phyloP scores from a whole-genome alignment of 2,113 vertebrate species.

The Paraplagusia blochii region DNA sequence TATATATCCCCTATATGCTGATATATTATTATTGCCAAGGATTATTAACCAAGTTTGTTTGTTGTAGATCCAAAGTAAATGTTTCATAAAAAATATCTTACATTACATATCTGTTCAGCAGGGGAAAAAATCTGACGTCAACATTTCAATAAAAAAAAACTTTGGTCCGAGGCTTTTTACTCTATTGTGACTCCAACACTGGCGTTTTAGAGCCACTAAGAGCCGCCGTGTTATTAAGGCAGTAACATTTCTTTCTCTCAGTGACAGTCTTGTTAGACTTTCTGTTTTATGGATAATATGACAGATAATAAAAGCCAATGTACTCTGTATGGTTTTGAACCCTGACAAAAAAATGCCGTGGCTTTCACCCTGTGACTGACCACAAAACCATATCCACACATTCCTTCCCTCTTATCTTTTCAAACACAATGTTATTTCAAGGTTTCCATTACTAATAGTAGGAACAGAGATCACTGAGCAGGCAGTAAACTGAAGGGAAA shows the following conservation, averaged over 20 bases:
- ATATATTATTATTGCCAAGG: too few relatives aligned
- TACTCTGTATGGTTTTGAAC: slow-evolving; percentile 13
- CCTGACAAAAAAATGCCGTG: slow-evolving; percentile 6
- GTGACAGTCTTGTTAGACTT: slow-evolving; percentile 53
- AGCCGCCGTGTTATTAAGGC: neutral
- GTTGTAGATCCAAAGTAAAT: too few relatives aligned
- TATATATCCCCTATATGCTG: too few relatives aligned
- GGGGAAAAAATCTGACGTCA: too few relatives aligned
- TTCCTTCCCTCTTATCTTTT: slow-evolving; percentile 2
- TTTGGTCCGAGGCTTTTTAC: too few relatives aligned
- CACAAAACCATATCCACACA: slow-evolving; percentile 45
- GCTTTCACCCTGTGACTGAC: slow-evolving; percentile 22
- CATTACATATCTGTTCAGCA: too few relatives aligned
- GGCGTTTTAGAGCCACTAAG: too few relatives aligned
- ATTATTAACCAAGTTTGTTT: too few relatives aligned
- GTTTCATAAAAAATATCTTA: too few relatives aligned
- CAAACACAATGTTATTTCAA: slow-evolving; percentile 30
- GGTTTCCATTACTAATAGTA: slow-evolving; percentile 31
- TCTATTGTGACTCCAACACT: too few relatives aligned
- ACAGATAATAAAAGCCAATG: neutral
- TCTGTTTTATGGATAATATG: slow-evolving; percentile 19
- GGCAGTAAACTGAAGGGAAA: slow-evolving; percentile 17
- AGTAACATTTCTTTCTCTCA: slow-evolving; percentile 37
- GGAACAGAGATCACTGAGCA: slow-evolving; percentile 7
- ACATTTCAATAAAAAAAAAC: too few relatives aligned